phyloP scores from a whole-genome alignment of 2,888 invertebrate genomes.

The Sturmia bella region DNA sequence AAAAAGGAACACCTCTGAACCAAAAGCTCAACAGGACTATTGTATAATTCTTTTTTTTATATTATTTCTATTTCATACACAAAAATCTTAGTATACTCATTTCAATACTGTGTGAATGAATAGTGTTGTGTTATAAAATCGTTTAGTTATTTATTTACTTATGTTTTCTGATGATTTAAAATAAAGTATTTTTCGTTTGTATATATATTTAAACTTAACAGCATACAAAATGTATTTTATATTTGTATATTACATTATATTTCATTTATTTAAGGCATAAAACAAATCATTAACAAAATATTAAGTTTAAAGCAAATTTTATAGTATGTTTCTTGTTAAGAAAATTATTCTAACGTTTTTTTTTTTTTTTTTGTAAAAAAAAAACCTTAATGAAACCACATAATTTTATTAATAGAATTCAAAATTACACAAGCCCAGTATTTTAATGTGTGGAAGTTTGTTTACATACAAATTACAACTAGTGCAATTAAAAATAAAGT shows the following conservation, averaged over 20 bases:
- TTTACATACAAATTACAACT: slow-evolving; percentile 27
- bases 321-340: slow-evolving; percentile 12
- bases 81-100: not conserved
- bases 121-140: slow-evolving; percentile 7
- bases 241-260: slow-evolving; percentile 60
- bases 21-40: too few relatives aligned
- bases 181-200: slow-evolving; percentile 45
- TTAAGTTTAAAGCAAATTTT: not conserved
- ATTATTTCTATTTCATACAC: not conserved
- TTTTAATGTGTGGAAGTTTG: too few relatives aligned
- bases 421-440: not conserved
- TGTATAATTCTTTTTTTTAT: too few relatives aligned
- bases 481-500: slow-evolving; percentile 7
- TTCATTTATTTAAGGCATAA: slow-evolving; percentile 47
- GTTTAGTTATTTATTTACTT: too few relatives aligned
- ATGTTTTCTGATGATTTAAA: slow-evolving; percentile 22
- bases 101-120: not conserved
- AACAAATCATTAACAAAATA: slow-evolving; percentile 16
- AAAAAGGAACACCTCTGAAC: too few relatives aligned
- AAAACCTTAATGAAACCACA: slow-evolving; percentile 53
- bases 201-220: slow-evolving; percentile 40
- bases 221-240: slow-evolving; percentile 38
- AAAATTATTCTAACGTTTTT: not conserved
- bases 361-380: not conserved
- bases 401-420: not conserved